Conservation (phyloP, 1,140 invertebrate genomes). For the Nasonia giraulti region DNA sequence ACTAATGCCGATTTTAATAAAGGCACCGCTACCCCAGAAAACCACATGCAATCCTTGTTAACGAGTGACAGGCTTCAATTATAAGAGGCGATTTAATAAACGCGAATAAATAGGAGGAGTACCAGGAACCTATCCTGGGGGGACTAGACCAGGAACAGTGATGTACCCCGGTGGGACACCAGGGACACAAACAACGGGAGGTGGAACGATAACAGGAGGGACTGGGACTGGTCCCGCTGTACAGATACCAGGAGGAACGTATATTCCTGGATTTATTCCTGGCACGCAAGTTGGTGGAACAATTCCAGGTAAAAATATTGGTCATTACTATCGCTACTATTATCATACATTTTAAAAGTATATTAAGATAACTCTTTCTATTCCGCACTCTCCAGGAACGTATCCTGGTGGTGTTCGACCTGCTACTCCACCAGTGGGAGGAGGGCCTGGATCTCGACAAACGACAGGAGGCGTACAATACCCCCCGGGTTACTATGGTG, state of each 20-base stretch:
- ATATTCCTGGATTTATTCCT: background rate
- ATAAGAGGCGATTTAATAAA: background rate
- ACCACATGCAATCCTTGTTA: background rate
- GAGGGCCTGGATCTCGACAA: background rate
- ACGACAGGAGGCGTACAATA: background rate
- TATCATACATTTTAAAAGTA: no score
- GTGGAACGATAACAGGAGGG: background rate
- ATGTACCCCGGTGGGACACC: constrained; percentile 43
- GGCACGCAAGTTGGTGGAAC: background rate
- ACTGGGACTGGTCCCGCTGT: constrained; percentile 10
- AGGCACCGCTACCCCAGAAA: background rate
- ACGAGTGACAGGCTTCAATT: background rate
- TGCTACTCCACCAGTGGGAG: no score
- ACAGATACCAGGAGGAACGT: constrained; percentile 40
- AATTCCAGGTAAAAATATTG: background rate
- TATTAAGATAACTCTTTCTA: no score
- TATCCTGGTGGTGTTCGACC: no score
- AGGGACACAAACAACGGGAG: background rate
- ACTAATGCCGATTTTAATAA: constrained; percentile 11
- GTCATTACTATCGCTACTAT: no score
- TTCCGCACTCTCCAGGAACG: background rate
- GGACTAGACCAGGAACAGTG: constrained; percentile 18
- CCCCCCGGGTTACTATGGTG: background rate
- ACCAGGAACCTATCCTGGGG: background rate
- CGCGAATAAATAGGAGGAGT: constrained; percentile 10